These are phyloP conservation scores for Lithobates pipiens DNA, from an alignment of 2,797 vertebrate genomes.

Conservation along the genomic window DNA sequence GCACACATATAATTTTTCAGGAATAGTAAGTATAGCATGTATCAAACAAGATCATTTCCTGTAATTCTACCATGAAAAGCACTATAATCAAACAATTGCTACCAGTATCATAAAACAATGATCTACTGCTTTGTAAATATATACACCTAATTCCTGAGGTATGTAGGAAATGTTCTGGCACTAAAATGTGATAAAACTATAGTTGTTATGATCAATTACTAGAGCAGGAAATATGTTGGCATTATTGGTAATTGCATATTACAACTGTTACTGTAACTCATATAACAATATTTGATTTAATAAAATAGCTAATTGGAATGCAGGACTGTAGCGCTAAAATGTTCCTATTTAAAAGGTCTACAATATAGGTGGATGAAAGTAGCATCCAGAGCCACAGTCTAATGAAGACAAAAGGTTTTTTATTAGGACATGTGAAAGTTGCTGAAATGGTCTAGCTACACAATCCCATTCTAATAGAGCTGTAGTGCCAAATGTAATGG, in stretches of 20 bases:
- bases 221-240: neutral
- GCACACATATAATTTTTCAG: constrained; percentile 27
- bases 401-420: constrained; percentile 48
- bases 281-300: neutral
- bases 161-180: neutral
- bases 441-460: constrained; percentile 39
- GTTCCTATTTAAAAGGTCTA: neutral
- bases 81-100: constrained; percentile 10
- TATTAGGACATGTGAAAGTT: constrained; percentile 47
- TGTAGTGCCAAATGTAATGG: constrained; percentile 42
- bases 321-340: neutral
- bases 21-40: constrained; percentile 7
- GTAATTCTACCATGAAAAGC: constrained; percentile 9
- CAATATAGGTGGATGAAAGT: neutral
- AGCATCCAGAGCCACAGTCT: constrained; percentile 14
- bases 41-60: constrained; percentile 25
- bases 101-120: constrained; percentile 5
- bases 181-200: neutral
- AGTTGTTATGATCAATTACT: constrained; percentile 4
- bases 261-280: neutral
- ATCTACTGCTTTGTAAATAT: neutral
- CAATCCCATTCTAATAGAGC: constrained; percentile 44
- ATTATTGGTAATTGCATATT: neutral
- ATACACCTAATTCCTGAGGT: constrained; percentile 8
- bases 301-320: neutral